phyloP scores from a whole-genome alignment of 2,888 invertebrate genomes.

The Cepaea hortensis region DNA sequence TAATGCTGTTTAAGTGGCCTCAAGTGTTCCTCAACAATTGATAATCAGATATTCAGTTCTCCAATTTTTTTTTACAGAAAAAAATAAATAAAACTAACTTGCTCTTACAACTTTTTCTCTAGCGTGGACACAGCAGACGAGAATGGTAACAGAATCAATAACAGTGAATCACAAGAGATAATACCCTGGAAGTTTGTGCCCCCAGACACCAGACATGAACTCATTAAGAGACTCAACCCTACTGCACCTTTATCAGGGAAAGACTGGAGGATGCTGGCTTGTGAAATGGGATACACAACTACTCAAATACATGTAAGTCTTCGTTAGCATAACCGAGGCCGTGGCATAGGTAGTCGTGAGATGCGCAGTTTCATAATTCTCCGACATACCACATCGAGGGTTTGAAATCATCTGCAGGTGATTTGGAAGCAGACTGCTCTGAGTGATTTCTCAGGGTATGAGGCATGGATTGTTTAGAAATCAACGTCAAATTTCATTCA shows the following conservation, averaged over 20 bases:
- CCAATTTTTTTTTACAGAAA: too few relatives aligned
- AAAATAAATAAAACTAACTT: not conserved
- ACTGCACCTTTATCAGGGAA: slow-evolving; percentile 48
- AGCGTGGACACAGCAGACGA: slow-evolving; percentile 29
- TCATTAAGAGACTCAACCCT: slow-evolving; percentile 40
- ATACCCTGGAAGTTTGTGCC: slow-evolving; percentile 40
- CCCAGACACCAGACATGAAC: not conserved
- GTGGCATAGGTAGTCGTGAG: too few relatives aligned
- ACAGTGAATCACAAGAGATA: not conserved
- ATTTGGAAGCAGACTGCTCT: too few relatives aligned
- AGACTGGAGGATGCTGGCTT: slow-evolving; percentile 68
- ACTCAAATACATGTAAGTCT: slow-evolving; percentile 62
- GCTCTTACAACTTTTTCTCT: not conserved
- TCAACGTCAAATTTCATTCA: too few relatives aligned
- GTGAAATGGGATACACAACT: slow-evolving; percentile 61
- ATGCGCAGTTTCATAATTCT: too few relatives aligned
- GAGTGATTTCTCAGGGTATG: too few relatives aligned
- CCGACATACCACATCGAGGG: too few relatives aligned
- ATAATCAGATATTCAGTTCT: too few relatives aligned
- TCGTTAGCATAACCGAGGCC: not conserved
- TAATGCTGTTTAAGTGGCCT: too few relatives aligned
- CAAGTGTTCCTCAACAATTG: too few relatives aligned
- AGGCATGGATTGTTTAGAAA: too few relatives aligned
- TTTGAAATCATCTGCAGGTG: too few relatives aligned
- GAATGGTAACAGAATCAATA: not conserved